Conservation (phyloP, 2,797 vertebrate genomes). For the Triplophysa yarkandensis region DNA sequence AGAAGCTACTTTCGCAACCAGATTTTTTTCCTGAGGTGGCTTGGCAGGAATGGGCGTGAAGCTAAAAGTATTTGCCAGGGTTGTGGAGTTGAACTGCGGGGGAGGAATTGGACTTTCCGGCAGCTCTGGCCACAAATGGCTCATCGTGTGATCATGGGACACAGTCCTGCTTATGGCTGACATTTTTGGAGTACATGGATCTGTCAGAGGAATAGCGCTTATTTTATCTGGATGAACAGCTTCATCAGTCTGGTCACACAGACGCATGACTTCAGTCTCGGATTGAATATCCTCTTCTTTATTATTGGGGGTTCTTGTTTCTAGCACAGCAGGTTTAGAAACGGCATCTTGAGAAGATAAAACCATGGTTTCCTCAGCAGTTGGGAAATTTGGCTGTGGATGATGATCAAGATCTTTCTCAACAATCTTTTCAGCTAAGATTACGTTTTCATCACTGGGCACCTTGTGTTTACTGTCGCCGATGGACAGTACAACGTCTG, state of each 20-base stretch:
- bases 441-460: not conserved
- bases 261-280: slow-evolving; percentile 44
- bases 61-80: slow-evolving; percentile 43
- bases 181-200: slow-evolving; percentile 40
- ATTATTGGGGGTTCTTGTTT: slow-evolving; percentile 57
- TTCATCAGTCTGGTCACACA: not conserved
- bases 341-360: not conserved
- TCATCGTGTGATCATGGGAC: not conserved
- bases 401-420: not conserved
- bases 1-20: slow-evolving; percentile 4
- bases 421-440: not conserved
- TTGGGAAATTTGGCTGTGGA: not conserved
- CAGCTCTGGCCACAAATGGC: slow-evolving; percentile 59
- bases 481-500: not conserved
- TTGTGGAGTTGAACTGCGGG: slow-evolving; percentile 76
- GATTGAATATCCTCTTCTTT: slow-evolving; percentile 44
- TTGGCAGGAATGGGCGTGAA: slow-evolving; percentile 30
- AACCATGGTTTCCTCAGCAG: not conserved
- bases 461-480: not conserved
- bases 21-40: not conserved
- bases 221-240: slow-evolving; percentile 14
- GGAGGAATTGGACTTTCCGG: slow-evolving; percentile 70
- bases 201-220: slow-evolving; percentile 29
- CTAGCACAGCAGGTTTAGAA: slow-evolving; percentile 1
- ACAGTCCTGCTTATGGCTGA: slow-evolving; percentile 32